Evolutionary conservation across 2,888 invertebrate genomes (phyloP), one percentile per base, ranked within the genome.

Genomic region (Eupithecia vulgata): DNA sequence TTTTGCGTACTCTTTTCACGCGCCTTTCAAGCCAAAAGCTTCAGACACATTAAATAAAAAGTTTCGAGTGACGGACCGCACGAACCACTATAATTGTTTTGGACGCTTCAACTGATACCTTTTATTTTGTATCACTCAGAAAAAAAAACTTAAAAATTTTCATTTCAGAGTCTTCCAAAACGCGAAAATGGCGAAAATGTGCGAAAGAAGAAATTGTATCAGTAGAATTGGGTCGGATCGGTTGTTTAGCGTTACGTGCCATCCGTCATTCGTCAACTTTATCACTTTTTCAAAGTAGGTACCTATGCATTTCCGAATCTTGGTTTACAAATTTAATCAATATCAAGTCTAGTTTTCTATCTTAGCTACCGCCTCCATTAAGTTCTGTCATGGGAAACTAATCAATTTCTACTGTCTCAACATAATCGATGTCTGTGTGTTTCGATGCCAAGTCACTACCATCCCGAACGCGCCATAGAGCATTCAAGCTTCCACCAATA

Each of bases 401-500:
- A 68, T 68, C 59, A 59, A 68, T 59, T 68, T 37, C 59, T 40
- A 59, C 68, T 40, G 59, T 68, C 68, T 68, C 57, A 68, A 37
- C 68, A 48, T 17, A 64, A 12, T 10, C 35, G 35, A 65, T 30
- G 48, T 17, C 37, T 52, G 30, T n/a, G 45, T 62, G 66, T 57
- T 52, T 12, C 34, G 65, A 57, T 71, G 64, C 42, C 59, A 72
- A 73, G 66, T 68, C 68, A 59, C 34, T 37, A 42, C 72, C 69
- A 77, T 70, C 77, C 67, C 70, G 79, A 82, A 77, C 78, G 74
- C 66, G 37, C 74, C 67, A 48, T 67, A 65, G 71, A 79, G 74
- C 81, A 80, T 81, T 82, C 76, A 68, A 67, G 82, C 84, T 81
- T 81, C 81, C 78, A 81, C 83, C 82, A 83, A 85, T 87, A 86